Conservation (phyloP, 2,797 vertebrate species). For the Mormyrops boulengeri region DNA sequence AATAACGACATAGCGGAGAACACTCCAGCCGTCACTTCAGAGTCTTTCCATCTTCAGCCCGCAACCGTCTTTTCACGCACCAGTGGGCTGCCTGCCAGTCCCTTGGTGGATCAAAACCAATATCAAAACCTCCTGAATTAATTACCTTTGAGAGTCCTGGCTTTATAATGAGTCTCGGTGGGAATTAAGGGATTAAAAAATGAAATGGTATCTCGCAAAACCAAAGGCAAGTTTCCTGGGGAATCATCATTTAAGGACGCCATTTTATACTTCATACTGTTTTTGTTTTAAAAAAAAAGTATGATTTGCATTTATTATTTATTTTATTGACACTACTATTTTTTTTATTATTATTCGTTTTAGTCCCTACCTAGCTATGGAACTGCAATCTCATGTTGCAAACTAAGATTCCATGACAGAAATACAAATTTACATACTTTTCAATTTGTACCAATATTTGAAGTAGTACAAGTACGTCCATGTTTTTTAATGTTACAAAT, state of each 20-base stretch:
- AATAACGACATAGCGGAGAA: conserved; percentile 25
- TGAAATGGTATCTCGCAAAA: conserved; percentile 39
- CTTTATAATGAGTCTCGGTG: conserved; percentile 67
- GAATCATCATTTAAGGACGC: conserved; percentile 32
- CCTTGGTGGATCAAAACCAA: conserved; percentile 60
- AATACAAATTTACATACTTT: neutral
- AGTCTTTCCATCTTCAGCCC: conserved; percentile 33
- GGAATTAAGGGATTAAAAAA: conserved; percentile 52
- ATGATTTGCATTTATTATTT: neutral
- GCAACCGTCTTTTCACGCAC: conserved; percentile 44
- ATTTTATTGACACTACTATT: neutral
- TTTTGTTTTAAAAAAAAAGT: neutral
- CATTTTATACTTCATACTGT: neutral
- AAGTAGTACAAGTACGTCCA: neutral
- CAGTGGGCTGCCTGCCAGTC: conserved; percentile 42
- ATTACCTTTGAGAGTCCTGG: conserved; percentile 57
- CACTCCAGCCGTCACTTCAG: conserved; percentile 26
- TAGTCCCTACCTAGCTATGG: neutral
- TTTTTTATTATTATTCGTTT: neutral
- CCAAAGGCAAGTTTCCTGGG: conserved; percentile 43
- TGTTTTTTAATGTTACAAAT: neutral
- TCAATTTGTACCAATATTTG: neutral
- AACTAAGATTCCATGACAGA: neutral
- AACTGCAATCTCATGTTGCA: neutral
- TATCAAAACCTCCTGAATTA: conserved; percentile 63